Conservation (phyloP, 1,140 invertebrate genomes). For the Drosophila tani region DNA sequence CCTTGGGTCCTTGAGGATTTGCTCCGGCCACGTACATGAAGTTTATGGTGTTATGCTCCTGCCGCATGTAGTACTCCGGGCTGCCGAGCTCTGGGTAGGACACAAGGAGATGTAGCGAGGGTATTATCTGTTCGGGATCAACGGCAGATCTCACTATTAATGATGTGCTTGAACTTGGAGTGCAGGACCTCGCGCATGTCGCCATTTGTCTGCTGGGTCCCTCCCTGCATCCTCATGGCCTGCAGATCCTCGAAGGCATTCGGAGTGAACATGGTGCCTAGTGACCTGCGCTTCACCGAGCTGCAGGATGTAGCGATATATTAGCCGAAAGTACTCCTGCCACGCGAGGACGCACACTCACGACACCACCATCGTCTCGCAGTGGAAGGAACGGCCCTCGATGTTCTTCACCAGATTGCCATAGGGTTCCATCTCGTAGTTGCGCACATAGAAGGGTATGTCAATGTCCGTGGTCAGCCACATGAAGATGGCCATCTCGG, state of each 20-base stretch:
- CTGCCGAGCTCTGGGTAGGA: constrained; percentile 35
- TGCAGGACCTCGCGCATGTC: constrained; percentile 32
- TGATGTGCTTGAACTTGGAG: constrained; percentile 45
- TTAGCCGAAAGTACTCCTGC: neutral
- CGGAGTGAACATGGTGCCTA: constrained; percentile 43
- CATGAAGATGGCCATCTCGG: constrained; percentile 49
- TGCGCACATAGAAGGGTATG: constrained; percentile 38
- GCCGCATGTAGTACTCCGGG: constrained; percentile 36
- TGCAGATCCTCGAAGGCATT: constrained; percentile 49
- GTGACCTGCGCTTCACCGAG: constrained; percentile 32
- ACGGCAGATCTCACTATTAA: constrained; percentile 41
- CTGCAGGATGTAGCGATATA: constrained; percentile 4
- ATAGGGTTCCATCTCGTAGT: constrained; percentile 60
- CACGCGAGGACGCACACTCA: constrained; percentile 19
- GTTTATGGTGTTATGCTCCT: constrained; percentile 5
- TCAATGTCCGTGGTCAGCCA: constrained; percentile 67
- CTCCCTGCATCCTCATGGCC: constrained; percentile 39
- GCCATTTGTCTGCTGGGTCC: constrained; percentile 41
- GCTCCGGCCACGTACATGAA: constrained; percentile 28
- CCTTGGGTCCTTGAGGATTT: neutral
- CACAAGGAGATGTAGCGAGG: neutral
- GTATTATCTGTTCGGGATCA: neutral
- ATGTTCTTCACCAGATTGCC: constrained; percentile 60
- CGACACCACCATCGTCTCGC: constrained; percentile 36
- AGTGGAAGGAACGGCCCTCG: neutral